phyloP scores from a whole-genome alignment of 1,140 invertebrate genomes.

The Neodiprion pinetum region DNA sequence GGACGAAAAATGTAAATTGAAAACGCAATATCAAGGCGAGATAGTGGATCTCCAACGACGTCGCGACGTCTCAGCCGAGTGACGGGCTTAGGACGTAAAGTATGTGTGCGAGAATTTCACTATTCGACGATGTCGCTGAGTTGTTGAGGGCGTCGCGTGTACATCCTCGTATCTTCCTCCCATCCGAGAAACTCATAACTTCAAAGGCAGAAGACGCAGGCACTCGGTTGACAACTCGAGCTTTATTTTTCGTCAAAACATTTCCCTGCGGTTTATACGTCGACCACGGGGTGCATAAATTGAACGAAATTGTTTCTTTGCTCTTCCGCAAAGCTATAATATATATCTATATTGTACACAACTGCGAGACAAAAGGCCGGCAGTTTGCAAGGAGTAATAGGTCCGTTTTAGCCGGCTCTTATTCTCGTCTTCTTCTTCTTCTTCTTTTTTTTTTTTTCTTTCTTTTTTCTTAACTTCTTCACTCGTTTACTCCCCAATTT shows the following conservation, averaged over 20 bases:
- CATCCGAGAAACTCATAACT: conserved; percentile 31
- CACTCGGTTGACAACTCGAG: conserved; percentile 10
- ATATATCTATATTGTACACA: too few relatives aligned
- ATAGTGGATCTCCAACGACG: not conserved
- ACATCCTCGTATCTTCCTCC: conserved; percentile 15
- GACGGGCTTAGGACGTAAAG: not conserved
- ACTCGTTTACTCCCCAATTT: not conserved
- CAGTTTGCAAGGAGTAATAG: conserved; percentile 19
- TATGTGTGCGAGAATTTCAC: not conserved
- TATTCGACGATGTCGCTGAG: not conserved
- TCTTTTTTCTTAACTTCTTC: not conserved
- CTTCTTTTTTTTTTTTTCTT: conserved; percentile 5
- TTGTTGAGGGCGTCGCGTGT: not conserved
- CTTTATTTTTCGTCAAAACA: conserved; percentile 45
- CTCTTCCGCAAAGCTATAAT: not conserved
- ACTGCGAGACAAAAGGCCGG: not conserved
- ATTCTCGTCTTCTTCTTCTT: conserved; percentile 9
- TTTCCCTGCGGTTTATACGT: conserved; percentile 16
- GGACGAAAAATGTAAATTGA: conserved; percentile 5
- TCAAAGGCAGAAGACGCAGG: conserved; percentile 32
- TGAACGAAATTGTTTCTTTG: conserved; percentile 52
- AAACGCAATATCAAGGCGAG: not conserved
- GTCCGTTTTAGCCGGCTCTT: conserved; percentile 29
- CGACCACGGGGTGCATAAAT: conserved; percentile 49
- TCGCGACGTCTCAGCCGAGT: not conserved